Evolutionary conservation across 1,140 invertebrate genomes (phyloP).

Genomic region (Pteromalus puparum): DNA sequence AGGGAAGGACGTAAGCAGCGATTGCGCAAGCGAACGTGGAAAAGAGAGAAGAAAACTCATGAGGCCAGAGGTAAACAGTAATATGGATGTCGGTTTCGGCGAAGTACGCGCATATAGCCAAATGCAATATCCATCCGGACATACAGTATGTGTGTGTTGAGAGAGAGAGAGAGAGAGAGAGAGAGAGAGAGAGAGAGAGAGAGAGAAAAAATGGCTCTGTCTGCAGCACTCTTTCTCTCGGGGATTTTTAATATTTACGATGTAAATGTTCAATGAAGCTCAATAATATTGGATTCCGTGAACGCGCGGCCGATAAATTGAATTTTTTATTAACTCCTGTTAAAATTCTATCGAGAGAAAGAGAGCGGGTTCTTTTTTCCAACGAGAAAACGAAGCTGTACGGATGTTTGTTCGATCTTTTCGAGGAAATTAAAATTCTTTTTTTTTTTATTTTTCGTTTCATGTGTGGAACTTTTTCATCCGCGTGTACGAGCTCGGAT

Average conservation of each 20-base stretch:
- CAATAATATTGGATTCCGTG: constrained; percentile 7
- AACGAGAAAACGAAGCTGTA: neutral
- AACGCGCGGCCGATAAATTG: neutral
- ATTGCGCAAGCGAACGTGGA: neutral
- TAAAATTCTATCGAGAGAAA: neutral
- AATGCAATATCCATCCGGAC: constrained; percentile 18
- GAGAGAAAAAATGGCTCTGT: neutral
- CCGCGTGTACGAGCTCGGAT: neutral
- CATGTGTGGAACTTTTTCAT: neutral
- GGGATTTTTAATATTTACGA: constrained; percentile 11
- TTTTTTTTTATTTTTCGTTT: neutral
- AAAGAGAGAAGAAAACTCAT: constrained; percentile 47
- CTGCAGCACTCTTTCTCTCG: neutral
- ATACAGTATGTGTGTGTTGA: too few species aligned
- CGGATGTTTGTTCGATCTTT: neutral
- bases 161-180: too few species aligned
- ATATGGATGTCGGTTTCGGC: constrained; percentile 52
- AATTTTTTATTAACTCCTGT: constrained; percentile 15
- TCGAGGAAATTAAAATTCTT: neutral
- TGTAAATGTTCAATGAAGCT: constrained; percentile 18
- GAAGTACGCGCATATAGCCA: neutral
- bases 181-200: too few species aligned
- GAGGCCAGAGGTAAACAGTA: constrained; percentile 58
- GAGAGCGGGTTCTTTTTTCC: neutral
- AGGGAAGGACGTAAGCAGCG: neutral